Conservation (phyloP, 2,113 vertebrate genomes). For the Falcunculus frontatus region DNA sequence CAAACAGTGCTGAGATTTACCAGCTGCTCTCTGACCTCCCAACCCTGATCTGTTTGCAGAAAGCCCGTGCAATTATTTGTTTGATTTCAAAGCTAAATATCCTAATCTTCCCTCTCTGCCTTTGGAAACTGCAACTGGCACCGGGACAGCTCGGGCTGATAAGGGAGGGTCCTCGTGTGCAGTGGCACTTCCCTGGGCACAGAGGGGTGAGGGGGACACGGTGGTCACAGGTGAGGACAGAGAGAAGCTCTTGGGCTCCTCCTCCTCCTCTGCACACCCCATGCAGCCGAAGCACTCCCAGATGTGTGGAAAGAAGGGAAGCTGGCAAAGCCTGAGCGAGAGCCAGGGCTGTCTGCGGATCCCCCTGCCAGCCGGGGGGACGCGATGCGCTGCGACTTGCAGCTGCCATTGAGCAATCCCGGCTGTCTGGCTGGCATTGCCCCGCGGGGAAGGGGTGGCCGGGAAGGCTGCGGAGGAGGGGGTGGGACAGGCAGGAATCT, state of each 20-base stretch:
- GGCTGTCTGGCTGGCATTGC: neutral
- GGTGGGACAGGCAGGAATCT: constrained; percentile 17
- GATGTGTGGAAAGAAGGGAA: neutral
- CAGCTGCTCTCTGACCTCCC: constrained; percentile 34
- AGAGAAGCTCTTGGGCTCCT: neutral
- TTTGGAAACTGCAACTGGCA: neutral
- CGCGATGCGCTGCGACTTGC: neutral
- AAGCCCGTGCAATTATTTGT: constrained; percentile 45
- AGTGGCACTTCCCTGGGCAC: neutral
- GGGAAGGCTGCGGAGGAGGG: neutral
- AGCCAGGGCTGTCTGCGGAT: neutral
- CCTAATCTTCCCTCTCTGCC: neutral
- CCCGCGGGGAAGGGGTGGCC: constrained; percentile 36
- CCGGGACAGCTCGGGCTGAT: neutral
- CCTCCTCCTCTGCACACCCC: neutral
- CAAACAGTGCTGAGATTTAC: constrained; percentile 27
- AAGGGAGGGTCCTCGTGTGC: neutral
- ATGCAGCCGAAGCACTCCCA: neutral
- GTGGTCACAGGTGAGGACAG: neutral
- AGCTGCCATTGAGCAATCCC: neutral
- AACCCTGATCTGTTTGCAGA: constrained; percentile 32
- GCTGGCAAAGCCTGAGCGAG: accelerated
- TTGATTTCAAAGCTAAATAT: constrained; percentile 45
- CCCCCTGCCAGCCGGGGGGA: neutral
- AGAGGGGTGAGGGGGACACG: neutral